Evolutionary conservation across 2,888 invertebrate genomes (phyloP), one percentile per base, ranked within the genome.

Genomic region (Melolontha melolontha): DNA sequence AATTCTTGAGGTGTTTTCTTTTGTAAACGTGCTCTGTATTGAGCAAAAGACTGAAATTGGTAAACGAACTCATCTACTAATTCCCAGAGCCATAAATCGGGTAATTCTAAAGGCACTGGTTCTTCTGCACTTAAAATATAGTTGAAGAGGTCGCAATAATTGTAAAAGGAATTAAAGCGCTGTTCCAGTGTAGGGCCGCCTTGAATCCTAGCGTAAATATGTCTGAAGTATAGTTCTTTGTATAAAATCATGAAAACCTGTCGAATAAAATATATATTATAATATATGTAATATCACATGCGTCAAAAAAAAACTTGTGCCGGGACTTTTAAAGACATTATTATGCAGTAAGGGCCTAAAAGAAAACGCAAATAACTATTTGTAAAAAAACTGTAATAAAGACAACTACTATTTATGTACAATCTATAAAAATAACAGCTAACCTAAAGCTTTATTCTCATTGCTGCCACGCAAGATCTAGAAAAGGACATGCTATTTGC

Each of bases 21-120:
- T 6, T 57, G 91, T 86, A 82, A 87, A 83, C 79, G 92, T 0
- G 88, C 87, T 79, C 92, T 89, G 79, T 94, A 95, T 80, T 95
- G 95, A 0, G 94, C 92, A 80, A 94, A 93, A 70, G 96, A 92
- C 85, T 96, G 94, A 85, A 98, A 93, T 85, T 98, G 98, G 80
- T 99, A 99, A 44, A 99, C 97, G 85, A 99, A 99, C 82, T 99
- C 99, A 85, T 99, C 99, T 75, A 99, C 95, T 62, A 99, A 90
- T 82, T 99, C 99, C 99, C 99, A 99, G 34, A 99, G 86, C 99
- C 99, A 99, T 79, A 97, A 93, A 84, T 99, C 98, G 10, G 99
- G 98, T 68, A 99, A 84, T 80, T 96, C 96, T 59, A 98, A 84
- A 1, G 92, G 89, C 0, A 97, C 94, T 0, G 97, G 97, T 39